Base-by-base conservation (phyloP, 2,888 invertebrate genomes). In the Lypha dubia region DNA sequence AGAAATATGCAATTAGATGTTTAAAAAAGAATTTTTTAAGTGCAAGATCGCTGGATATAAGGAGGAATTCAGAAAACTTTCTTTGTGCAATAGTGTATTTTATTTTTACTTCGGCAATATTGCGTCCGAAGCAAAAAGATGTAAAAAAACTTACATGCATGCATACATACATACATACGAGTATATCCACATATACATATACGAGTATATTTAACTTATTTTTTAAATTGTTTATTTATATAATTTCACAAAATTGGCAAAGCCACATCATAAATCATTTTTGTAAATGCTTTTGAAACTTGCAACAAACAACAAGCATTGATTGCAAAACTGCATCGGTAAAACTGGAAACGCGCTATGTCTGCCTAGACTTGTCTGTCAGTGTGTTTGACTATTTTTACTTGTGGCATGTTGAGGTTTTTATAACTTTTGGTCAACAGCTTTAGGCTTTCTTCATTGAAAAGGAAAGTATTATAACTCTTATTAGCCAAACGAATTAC, bases 391-490 rank as follows among this genome's bases (percentile, higher is more conserved):
- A 20, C n/a, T 58, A 13, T 0, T n/a, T 56, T 58, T 32, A 20
- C 60, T 41, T 35, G 46, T 58, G 9, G 32, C 35, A 63, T 13
- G 28, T 24, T 58, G 35, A 35, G 13, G 28, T 38, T 24, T 53
- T 46, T 32, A 20, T 74, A 28, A n/a, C 9, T 49, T 41, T 62
- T 63, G 28, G 75, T 68, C 49, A 44, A 53, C 60, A 74, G 68
- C 70, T 58, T 51, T 53, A 51, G 70, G 71, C 77, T 79, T 79
- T 79, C 65, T 58, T 63, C 44, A 44, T 79, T 65, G 83, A 83
- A 83, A 83, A 75, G 75, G 75, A 83, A 83, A 79, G 83, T 83
- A 74, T 70, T 79, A 63, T 58, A 83, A 83, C 71, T 73, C 22
- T 65, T 74, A 63, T 65, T 56, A 22, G 41, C 46, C 67, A 44